Conservation (phyloP, 2,113 vertebrate genomes). For the Thalassarche chlororhynchos region DNA sequence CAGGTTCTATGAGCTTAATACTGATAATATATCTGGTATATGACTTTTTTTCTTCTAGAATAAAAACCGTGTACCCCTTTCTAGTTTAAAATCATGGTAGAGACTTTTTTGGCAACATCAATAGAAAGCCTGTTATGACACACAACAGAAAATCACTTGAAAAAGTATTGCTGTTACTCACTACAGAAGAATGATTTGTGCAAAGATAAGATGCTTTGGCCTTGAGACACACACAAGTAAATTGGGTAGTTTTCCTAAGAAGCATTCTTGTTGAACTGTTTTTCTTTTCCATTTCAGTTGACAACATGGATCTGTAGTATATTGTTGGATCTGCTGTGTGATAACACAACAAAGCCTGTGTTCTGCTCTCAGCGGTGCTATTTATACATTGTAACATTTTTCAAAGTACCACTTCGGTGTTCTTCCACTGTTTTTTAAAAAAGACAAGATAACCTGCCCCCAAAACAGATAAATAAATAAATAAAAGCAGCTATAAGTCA, state of each 20-base stretch:
- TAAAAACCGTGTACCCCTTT: not conserved
- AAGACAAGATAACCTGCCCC: not conserved
- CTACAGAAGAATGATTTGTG: slow-evolving; percentile 61
- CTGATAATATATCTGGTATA: not conserved
- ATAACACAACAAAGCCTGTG: slow-evolving; percentile 63
- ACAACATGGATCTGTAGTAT: slow-evolving; percentile 61
- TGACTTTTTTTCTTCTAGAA: not conserved
- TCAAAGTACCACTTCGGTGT: slow-evolving; percentile 24
- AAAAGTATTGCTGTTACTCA: slow-evolving; percentile 55
- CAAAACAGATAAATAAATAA: not conserved
- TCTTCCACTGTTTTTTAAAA: not conserved
- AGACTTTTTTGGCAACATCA: not conserved
- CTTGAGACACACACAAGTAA: slow-evolving; percentile 63
- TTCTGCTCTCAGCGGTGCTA: slow-evolving; percentile 42
- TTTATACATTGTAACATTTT: slow-evolving; percentile 51
- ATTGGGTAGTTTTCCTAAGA: slow-evolving; percentile 66
- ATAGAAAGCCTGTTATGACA: slow-evolving; percentile 44
- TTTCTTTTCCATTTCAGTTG: slow-evolving; percentile 54
- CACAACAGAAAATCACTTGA: slow-evolving; percentile 38
- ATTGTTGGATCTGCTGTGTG: slow-evolving; percentile 59
- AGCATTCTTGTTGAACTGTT: slow-evolving; percentile 62
- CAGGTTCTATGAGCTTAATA: not conserved
- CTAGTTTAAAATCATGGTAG: slow-evolving; percentile 6
- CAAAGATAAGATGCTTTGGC: slow-evolving; percentile 54
- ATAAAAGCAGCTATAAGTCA: not conserved